Evolutionary conservation across 2,888 invertebrate species (phyloP).

Genomic region (Perithous albicinctus): DNA sequence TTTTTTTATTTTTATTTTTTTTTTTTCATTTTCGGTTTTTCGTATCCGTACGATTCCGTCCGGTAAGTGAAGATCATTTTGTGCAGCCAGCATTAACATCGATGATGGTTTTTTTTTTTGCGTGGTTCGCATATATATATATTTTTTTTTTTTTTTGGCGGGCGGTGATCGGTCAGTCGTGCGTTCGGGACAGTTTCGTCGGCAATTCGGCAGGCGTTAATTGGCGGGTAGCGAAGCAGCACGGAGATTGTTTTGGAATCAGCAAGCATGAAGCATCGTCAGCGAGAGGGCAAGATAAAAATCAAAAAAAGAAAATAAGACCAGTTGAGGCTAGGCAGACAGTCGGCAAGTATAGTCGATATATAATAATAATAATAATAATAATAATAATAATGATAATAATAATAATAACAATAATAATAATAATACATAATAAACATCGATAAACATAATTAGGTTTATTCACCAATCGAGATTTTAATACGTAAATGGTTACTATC

Average conservation of each 20-base stretch:
- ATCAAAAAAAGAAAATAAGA: conserved; percentile 85
- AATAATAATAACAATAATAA: conserved; percentile 63
- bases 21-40: conserved; percentile 56
- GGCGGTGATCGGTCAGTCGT: conserved; percentile 75
- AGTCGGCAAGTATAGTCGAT: conserved; percentile 65
- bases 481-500: conserved; percentile 15
- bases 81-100: conserved; percentile 57
- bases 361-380: conserved; percentile 64
- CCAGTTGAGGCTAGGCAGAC: conserved; percentile 82
- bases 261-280: conserved; percentile 85
- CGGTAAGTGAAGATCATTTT: conserved; percentile 61
- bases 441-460: conserved; percentile 29
- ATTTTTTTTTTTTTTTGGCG: conserved; percentile 74
- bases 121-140: conserved; percentile 65
- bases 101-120: conserved; percentile 59
- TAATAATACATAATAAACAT: conserved; percentile 41
- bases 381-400: conserved; percentile 57
- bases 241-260: conserved; percentile 81
- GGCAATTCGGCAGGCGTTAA: conserved; percentile 81
- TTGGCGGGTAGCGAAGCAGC: conserved; percentile 85
- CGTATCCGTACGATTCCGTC: conserved; percentile 57
- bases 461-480: conserved; percentile 25
- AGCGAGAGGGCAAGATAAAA: conserved; percentile 85
- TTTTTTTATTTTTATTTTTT: conserved; percentile 51
- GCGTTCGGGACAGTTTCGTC: conserved; percentile 70